These are phyloP conservation scores for Solenodon paradoxus DNA, from an alignment of 2,113 vertebrate genomes.

Conservation along the genomic window DNA sequence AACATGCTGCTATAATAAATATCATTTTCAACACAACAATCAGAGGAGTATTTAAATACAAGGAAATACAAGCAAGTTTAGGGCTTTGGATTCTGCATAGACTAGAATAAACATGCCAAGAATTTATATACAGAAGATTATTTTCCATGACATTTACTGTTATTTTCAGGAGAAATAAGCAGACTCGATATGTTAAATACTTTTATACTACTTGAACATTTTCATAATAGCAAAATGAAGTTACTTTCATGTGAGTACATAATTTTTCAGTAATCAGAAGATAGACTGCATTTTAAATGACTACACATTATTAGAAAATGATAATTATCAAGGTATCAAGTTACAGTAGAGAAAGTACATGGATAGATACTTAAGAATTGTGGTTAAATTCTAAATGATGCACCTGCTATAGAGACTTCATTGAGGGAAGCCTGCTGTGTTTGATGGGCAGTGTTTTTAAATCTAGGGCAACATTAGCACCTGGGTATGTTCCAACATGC, in stretches of 20 bases:
- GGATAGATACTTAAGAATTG: not conserved
- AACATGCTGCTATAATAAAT: not conserved
- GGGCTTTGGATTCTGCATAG: not conserved
- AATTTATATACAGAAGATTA: not conserved
- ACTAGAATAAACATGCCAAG: not conserved
- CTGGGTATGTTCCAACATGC: not conserved
- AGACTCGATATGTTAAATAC: not conserved
- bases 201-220: slow-evolving; percentile 5
- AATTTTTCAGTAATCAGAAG: slow-evolving; percentile 49
- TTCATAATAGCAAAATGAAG: not conserved
- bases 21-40: not conserved
- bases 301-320: slow-evolving; percentile 24
- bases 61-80: not conserved
- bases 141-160: not conserved
- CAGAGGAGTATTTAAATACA: slow-evolving; percentile 4
- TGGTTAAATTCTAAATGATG: not conserved
- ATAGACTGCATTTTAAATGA: slow-evolving; percentile 26
- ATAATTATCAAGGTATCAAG: slow-evolving; percentile 11
- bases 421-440: not conserved
- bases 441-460: not conserved
- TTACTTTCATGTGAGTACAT: not conserved
- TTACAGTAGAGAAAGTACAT: not conserved
- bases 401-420: not conserved
- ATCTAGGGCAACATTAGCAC: not conserved
- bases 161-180: slow-evolving; percentile 22